phyloP scores from a whole-genome alignment of 2,113 vertebrate species.

The Platichthys stellatus region DNA sequence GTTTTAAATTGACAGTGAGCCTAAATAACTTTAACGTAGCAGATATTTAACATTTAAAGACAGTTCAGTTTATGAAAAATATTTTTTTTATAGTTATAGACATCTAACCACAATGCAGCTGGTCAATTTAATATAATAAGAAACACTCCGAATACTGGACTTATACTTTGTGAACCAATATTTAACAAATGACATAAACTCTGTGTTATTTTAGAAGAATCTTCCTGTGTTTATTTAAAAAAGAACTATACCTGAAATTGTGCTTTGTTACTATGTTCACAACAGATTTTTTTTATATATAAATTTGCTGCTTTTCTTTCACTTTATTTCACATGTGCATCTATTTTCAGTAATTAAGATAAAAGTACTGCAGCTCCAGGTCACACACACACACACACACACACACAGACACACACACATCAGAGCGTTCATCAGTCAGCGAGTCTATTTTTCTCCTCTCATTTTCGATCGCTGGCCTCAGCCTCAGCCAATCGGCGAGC shows the following conservation, averaged over 20 bases:
- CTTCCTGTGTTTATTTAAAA: neutral
- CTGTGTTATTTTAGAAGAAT: neutral
- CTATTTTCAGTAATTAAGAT: neutral
- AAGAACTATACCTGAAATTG: neutral
- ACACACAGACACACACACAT: no score
- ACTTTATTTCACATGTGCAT: neutral
- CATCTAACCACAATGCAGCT: neutral
- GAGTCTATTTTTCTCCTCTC: conserved; percentile 71
- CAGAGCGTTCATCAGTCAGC: conserved; percentile 63
- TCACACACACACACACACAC: no score
- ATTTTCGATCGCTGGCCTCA: conserved; percentile 68
- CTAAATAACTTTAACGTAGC: no score
- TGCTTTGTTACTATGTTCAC: neutral
- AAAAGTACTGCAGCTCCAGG: no score
- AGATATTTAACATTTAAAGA: no score
- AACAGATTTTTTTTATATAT: neutral
- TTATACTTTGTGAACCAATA: neutral
- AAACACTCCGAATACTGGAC: neutral
- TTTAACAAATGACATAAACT: neutral
- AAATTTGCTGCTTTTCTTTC: neutral
- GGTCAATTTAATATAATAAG: no score
- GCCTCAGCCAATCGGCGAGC: conserved; percentile 57
- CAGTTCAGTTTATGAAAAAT: no score
- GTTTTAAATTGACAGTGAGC: neutral
- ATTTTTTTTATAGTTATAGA: no score